Percentiles rank a stretch among this genome's conserved stretches.
Evolutionary conservation across 92 coral and sea anemone species (phyloP).

Genomic region (Parazoanthus swiftii): DNA sequence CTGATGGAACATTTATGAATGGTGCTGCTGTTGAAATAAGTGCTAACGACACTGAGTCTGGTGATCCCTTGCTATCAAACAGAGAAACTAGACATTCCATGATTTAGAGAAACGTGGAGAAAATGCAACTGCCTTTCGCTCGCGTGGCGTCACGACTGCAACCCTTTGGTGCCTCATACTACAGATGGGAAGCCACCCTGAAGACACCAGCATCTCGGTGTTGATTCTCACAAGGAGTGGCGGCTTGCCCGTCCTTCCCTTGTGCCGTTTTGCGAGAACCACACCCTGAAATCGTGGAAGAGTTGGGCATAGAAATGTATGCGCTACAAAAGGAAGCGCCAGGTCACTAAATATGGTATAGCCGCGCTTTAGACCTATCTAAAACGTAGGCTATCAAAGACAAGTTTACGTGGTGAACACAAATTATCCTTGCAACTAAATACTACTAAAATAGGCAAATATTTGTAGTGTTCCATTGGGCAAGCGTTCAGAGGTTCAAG

Average conservation of each 20-base stretch:
- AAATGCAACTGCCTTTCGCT: background rate
- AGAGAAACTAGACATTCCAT: background rate
- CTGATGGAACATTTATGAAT: background rate
- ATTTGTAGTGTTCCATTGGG: too few species aligned
- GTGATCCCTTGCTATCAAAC: slow-evolving; percentile 6
- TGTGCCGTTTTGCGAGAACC: background rate
- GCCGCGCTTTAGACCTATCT: too few species aligned
- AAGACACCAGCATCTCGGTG: background rate
- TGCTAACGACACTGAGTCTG: background rate
- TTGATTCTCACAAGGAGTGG: background rate
- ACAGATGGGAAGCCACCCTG: background rate
- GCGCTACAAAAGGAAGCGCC: too few species aligned
- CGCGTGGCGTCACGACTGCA: background rate
- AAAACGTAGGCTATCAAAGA: too few species aligned
- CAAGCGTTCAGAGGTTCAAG: too few species aligned
- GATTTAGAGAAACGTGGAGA: background rate
- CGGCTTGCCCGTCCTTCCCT: background rate
- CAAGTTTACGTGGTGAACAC: too few species aligned
- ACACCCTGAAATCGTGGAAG: background rate
- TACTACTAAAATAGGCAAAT: too few species aligned
- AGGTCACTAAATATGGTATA: too few species aligned
- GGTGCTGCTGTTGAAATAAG: background rate
- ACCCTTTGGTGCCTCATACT: background rate
- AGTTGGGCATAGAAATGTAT: background rate
- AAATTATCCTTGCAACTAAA: too few species aligned